These are phyloP conservation scores for Trimorus sp. DNA, from an alignment of 2,888 invertebrate species.

Conservation along the genomic window DNA sequence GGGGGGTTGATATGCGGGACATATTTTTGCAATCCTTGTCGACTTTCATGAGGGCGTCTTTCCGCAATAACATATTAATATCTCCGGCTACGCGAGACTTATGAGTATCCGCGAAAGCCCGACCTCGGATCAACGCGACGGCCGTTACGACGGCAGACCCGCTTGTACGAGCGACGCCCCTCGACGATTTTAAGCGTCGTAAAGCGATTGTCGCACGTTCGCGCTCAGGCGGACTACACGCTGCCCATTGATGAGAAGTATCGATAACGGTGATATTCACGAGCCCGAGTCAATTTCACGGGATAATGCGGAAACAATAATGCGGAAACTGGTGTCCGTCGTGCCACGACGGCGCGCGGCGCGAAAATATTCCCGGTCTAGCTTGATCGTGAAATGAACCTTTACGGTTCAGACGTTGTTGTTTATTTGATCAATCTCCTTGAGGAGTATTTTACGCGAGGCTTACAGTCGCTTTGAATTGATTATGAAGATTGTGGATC, in stretches of 20 bases:
- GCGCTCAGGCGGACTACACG: constrained; percentile 61
- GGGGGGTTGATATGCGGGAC: constrained; percentile 71
- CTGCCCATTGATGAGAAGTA: constrained; percentile 65
- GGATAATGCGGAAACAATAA: constrained; percentile 16
- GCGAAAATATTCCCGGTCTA: too few relatives aligned
- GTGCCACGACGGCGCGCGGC: background rate
- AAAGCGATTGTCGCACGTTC: constrained; percentile 78
- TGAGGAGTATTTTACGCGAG: too few relatives aligned
- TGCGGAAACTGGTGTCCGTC: constrained; percentile 23
- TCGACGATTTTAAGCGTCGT: constrained; percentile 76
- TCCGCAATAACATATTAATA: constrained; percentile 82
- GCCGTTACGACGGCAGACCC: constrained; percentile 71
- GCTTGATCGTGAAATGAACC: too few relatives aligned
- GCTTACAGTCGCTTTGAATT: too few relatives aligned
- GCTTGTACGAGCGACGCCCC: constrained; percentile 47
- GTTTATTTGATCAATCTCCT: too few relatives aligned
- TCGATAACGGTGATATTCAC: constrained; percentile 69
- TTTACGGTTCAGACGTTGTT: too few relatives aligned
- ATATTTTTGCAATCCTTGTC: constrained; percentile 81
- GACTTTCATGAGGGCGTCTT: constrained; percentile 82
- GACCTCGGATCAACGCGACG: constrained; percentile 75
- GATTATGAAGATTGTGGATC: too few relatives aligned
- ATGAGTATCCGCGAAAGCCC: constrained; percentile 73
- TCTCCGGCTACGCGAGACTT: constrained; percentile 75
- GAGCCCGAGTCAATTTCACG: constrained; percentile 40